Conservation (phyloP, 2,113 vertebrate genomes). For the Hiodon alosoides region DNA sequence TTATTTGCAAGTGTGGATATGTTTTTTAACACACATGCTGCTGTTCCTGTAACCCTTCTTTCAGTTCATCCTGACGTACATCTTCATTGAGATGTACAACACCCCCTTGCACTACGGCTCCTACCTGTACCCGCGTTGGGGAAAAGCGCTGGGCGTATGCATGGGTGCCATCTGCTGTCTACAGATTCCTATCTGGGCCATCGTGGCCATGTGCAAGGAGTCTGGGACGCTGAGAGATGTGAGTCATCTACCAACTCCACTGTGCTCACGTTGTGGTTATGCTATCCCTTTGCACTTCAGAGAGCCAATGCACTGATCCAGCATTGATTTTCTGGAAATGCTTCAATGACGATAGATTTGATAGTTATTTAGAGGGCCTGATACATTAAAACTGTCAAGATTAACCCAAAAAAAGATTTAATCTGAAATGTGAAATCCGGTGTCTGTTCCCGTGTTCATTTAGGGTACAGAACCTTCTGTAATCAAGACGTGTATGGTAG, state of each 20-base stretch:
- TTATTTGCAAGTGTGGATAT: no score
- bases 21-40: background rate
- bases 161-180: slow-evolving; percentile 66
- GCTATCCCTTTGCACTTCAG: background rate
- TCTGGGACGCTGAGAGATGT: slow-evolving; percentile 69
- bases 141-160: slow-evolving; percentile 66
- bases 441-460: no score
- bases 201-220: slow-evolving; percentile 63
- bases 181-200: slow-evolving; percentile 71
- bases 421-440: no score
- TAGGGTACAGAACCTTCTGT: no score
- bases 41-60: slow-evolving; percentile 9
- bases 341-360: no score
- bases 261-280: background rate
- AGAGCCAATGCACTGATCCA: background rate
- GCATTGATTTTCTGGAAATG: no score
- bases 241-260: slow-evolving; percentile 37
- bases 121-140: slow-evolving; percentile 67
- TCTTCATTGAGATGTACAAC: slow-evolving; percentile 73
- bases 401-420: no score
- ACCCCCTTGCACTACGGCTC: slow-evolving; percentile 59
- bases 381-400: no score
- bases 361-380: no score
- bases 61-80: slow-evolving; percentile 71
- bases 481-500: background rate